Evolutionary conservation across 2,113 vertebrate species (phyloP), one percentile per base, ranked within the genome.

Genomic region (Colius striatus): DNA sequence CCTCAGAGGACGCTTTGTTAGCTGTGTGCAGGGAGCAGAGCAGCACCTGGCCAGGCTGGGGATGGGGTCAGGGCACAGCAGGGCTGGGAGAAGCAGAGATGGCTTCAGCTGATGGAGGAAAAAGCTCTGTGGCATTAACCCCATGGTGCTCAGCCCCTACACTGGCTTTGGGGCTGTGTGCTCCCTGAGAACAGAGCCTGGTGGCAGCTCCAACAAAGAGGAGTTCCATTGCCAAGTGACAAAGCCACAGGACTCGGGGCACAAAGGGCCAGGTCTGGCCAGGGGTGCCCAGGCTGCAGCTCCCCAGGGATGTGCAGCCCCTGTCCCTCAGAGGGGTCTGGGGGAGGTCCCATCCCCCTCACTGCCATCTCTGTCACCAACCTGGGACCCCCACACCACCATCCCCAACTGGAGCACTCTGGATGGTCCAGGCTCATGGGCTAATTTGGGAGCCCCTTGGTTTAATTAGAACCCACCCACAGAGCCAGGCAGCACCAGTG

Each of bases 281-380:
- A 0, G 25, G 30, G 71, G 9, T 7, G 41, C 45, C 72, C 76
- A 38, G 36, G 53, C 48, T 50, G 85, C 0, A 0, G 38, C n/a
- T 67, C 78, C 51, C 47, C 4, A 1, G 27, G 80, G 54, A 11
- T 25, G 90, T 26, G 4, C 62, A 60, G 66, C 29, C 19, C 54
- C 5, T 3, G 25, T 1, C 2, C 58, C 75, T 6, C 0, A 9
- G 0, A 32, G 34, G 23, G 48, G 22, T 25, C 9, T 10, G 5
- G 27, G 4, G 19, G 2, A 6, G 8, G 11, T 51, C 26, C 63
- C 9, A 0, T 10, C 9, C 36, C 68, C n/a, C 41, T 53, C 0
- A 0, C n/a, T 41, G 53, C 61, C 89, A 65, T 47, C 48, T 7
- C 65, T 1, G 5, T 7, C 27, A 12, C 61, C 0, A 0, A 74